These are phyloP conservation scores for Chelon auratus DNA, from an alignment of 2,797 vertebrate species.

Conservation along the genomic window DNA sequence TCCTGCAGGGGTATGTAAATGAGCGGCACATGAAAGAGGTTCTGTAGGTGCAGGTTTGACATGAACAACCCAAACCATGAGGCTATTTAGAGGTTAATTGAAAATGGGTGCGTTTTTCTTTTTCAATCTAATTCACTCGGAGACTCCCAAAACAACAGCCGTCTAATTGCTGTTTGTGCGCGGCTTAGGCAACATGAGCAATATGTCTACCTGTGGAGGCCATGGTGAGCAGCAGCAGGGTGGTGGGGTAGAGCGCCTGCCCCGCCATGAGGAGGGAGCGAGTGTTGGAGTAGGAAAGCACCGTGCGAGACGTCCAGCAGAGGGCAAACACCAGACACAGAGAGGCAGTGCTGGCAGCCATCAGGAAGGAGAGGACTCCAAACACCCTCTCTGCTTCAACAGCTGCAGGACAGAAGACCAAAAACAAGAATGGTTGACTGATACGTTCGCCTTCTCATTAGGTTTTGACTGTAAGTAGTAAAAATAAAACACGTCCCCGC, in stretches of 20 bases:
- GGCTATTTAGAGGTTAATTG: constrained; percentile 48
- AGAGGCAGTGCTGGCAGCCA: constrained; percentile 80
- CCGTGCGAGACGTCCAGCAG: constrained; percentile 84
- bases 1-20: constrained; percentile 60
- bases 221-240: constrained; percentile 83
- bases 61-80: constrained; percentile 53
- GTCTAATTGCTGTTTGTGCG: not conserved
- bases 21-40: constrained; percentile 50
- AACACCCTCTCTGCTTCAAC: constrained; percentile 81
- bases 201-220: constrained; percentile 78
- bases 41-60: constrained; percentile 44
- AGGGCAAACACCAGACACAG: constrained; percentile 85
- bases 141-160: not conserved
- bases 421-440: not conserved
- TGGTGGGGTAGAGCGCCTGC: constrained; percentile 83
- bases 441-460: not conserved
- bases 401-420: constrained; percentile 55
- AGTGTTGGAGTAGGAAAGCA: constrained; percentile 85
- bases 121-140: not conserved
- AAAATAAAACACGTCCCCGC: not conserved
- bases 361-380: constrained; percentile 80
- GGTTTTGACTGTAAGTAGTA: too few relatives aligned
- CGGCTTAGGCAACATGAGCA: not conserved
- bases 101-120: constrained; percentile 16
- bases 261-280: constrained; percentile 83